phyloP scores from a whole-genome alignment of 2,113 vertebrate genomes.

The Vimba vimba region DNA sequence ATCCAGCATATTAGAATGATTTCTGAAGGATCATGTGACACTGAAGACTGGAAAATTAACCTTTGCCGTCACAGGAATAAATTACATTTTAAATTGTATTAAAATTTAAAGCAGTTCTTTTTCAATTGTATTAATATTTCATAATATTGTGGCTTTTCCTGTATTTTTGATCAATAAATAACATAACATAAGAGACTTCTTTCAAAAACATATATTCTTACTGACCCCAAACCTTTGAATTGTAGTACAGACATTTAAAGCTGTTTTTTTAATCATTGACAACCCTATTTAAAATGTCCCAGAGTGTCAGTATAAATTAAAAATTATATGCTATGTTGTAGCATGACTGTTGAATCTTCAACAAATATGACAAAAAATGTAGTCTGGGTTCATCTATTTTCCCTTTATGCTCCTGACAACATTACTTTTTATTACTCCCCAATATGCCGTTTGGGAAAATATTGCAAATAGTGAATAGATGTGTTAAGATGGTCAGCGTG shows the following conservation, averaged over 20 bases:
- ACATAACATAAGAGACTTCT: not conserved
- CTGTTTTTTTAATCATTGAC: not conserved
- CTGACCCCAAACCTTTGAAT: not conserved
- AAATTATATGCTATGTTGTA: not conserved
- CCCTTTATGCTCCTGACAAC: slow-evolving; percentile 8
- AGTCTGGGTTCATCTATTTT: not conserved
- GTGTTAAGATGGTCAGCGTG: slow-evolving; percentile 29
- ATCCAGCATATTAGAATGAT: too few species aligned
- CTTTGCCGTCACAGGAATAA: not conserved
- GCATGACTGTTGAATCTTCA: not conserved
- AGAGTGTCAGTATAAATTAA: not conserved
- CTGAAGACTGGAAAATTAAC: not conserved
- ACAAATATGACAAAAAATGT: not conserved
- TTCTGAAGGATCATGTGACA: not conserved
- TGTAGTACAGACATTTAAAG: not conserved
- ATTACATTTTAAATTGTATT: not conserved
- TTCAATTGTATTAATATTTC: not conserved
- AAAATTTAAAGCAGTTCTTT: not conserved
- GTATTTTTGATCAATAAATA: too few species aligned
- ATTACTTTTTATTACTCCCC: not conserved
- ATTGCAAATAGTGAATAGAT: slow-evolving; percentile 33
- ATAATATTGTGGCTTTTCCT: not conserved
- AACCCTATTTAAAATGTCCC: not conserved
- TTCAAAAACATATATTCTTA: not conserved
- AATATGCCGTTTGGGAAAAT: not conserved